Conservation (phyloP, 2,113 vertebrate species). For the Cephalopholis sonnerati region DNA sequence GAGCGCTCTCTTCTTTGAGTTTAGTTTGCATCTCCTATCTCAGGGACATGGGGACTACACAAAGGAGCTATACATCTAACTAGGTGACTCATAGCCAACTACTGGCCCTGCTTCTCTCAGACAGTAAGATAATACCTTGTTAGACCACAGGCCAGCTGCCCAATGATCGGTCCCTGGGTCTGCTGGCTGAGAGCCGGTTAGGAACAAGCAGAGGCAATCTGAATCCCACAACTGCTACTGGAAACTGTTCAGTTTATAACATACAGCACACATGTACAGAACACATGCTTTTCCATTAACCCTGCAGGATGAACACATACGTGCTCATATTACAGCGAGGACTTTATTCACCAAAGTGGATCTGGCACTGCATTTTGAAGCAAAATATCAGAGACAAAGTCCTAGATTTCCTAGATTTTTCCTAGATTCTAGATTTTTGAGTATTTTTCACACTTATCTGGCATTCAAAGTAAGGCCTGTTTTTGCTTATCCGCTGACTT, state of each 20-base stretch:
- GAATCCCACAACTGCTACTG: slow-evolving; percentile 37
- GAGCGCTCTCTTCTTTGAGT: neutral
- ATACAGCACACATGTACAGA: slow-evolving; percentile 28
- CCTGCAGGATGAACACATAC: neutral
- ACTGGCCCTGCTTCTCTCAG: slow-evolving; percentile 48
- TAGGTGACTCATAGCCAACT: slow-evolving; percentile 57
- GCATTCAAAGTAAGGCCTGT: slow-evolving; percentile 33
- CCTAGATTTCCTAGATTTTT: neutral
- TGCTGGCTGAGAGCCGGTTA: slow-evolving; percentile 51
- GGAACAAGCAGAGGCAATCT: slow-evolving; percentile 34
- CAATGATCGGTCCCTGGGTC: slow-evolving; percentile 33
- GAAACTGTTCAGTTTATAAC: slow-evolving; percentile 37
- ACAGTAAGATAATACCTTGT: slow-evolving; percentile 77
- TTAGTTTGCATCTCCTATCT: slow-evolving; percentile 51
- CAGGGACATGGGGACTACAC: slow-evolving; percentile 49
- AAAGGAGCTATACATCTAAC: slow-evolving; percentile 71
- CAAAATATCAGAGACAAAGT: slow-evolving; percentile 13
- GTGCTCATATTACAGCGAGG: neutral
- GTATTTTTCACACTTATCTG: slow-evolving; percentile 44
- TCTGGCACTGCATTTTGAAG: slow-evolving; percentile 5
- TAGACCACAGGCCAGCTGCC: slow-evolving; percentile 71
- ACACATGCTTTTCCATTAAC: slow-evolving; percentile 29
- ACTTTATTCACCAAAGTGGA: neutral
- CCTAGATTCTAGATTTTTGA: too few species aligned
- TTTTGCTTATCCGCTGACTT: slow-evolving; percentile 34